Evolutionary conservation across 2,113 vertebrate genomes (phyloP), one percentile per base, ranked within the genome.

Genomic region (Epinephelus fuscoguttatus): DNA sequence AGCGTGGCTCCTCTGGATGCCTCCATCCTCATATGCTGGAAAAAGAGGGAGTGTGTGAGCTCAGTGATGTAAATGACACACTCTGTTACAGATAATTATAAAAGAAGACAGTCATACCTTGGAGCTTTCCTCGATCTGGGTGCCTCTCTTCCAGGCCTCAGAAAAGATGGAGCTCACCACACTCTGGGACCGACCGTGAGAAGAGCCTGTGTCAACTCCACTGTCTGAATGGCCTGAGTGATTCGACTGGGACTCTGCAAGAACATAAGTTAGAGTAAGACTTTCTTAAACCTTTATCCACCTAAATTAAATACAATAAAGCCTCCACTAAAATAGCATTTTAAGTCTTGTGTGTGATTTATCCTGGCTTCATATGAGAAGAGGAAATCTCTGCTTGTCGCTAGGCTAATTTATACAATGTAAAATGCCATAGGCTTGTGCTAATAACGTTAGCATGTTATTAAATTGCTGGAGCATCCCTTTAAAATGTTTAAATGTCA

Each of bases 131-230:
- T 99, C 98, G 77, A 99, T 93, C 94, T 99, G 98, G 19, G 98
- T 99, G 11, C 98, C 98, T 81, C 98, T 96, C 82, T 98, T 99
- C 98, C 98, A 99, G 84, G 98, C 98, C 91, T 99, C 98, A 0
- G 98, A 99, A 91, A 99, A 99, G 91, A 99, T 98, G 86, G 98
- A 99, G 94, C 97, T 99, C 89, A 99, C 98, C 9, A 96, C 96
- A 81, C 98, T 99, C 87, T 99, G 98, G 47, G 98, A 99, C 21
- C 98, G 97, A 13, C 96, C 86, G 4, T 99, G 98, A 77, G 96
- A 96, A 19, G 96, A 95, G 12, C 96, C 94, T 4, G 96, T 97
- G 2, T 97, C 96, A 70, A 99, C 96, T 0, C 98, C 98, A 10
- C 98, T 98, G 88, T 99, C 98, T 67, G 98, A 98, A 56, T 99